Base-by-base conservation (phyloP, 2,797 vertebrate genomes). In the Eupleurogrammus muticus region DNA sequence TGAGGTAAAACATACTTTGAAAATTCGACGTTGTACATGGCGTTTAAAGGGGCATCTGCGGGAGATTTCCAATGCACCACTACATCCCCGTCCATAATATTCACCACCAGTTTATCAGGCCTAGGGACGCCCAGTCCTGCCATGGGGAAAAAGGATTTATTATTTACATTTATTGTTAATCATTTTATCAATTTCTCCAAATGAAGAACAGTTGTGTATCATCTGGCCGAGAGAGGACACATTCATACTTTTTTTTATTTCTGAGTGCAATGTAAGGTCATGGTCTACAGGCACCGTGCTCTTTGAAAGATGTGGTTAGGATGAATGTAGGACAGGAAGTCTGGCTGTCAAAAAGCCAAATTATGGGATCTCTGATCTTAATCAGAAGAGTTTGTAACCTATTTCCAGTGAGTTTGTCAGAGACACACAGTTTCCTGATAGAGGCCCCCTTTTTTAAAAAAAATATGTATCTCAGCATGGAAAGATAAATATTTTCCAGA, bases 11-110 rank as follows among this genome's bases (percentile, higher is more conserved):
- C 91, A 21, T 92, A 95, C 93, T 2, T 70, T 79, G 0, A 13
- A 51, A 90, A 66, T 70, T 92, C 8, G 3, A 95, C 91, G 34
- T 90, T 89, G 79, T 94, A 95, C 3, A 4, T 5, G 24, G 9
- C 21, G 21, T 81, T 4, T 38, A 38, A 2, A 0, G 84, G 69
- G 11, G 70, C 65, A 1, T 66, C 59, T 3, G 8, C 2, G 0
- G 91, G 87, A 42, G 16, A 28, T 10, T 71, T 51, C 94, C 94
- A 95, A 24, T 21, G 7, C 23, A 78, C 63, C 0, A 42, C 74
- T 16, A 89, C 87, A 2, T 90, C 84, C 2, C 85, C 94, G 9
- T 95, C 93, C 65, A 54, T 48, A 54, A 92, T 83, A 8, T 86
- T 54, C 34, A 92, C 62, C 1, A 0, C 9, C 36, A 93, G 14